phyloP scores from a whole-genome alignment of 2,113 vertebrate genomes.

The Conger conger region DNA sequence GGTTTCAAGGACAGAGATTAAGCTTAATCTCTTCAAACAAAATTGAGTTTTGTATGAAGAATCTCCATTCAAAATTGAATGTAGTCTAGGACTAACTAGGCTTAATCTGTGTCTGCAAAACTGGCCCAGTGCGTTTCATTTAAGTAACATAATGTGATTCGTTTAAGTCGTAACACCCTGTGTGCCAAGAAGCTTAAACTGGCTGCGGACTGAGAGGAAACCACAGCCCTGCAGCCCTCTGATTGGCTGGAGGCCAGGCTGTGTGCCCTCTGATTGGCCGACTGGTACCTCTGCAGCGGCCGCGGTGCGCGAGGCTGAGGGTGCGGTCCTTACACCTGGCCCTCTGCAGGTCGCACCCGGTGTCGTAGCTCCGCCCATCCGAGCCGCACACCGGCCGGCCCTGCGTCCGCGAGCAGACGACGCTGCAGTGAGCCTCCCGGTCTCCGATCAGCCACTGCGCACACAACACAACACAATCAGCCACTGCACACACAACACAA shows the following conservation, averaged over 20 bases:
- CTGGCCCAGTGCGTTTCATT: too few relatives aligned
- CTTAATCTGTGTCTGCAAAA: too few relatives aligned
- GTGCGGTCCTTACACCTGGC: conserved; percentile 87
- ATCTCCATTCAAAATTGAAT: too few relatives aligned
- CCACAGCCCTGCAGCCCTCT: neutral
- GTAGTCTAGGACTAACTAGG: too few relatives aligned
- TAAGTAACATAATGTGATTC: too few relatives aligned
- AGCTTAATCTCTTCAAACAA: neutral
- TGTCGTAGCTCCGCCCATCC: conserved; percentile 88
- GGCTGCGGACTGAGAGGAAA: too few relatives aligned
- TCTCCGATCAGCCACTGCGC: conserved; percentile 94
- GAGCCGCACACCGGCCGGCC: conserved; percentile 90
- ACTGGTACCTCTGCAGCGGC: conserved; percentile 86
- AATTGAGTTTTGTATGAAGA: neutral
- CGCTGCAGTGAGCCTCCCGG: conserved; percentile 81
- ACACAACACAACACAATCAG: neutral
- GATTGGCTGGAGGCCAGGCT: neutral
- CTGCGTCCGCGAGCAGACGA: conserved; percentile 81
- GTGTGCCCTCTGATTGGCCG: neutral
- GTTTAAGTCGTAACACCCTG: too few relatives aligned
- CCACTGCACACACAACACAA: too few relatives aligned
- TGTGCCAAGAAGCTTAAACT: too few relatives aligned
- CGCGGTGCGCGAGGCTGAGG: conserved; percentile 78
- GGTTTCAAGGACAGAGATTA: neutral
- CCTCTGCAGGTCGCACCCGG: conserved; percentile 90